A percentile compares a stretch with the other conserved stretches of the same genome.
These are phyloP conservation scores for Onychostruthus taczanowskii DNA, from an alignment of 2,113 vertebrate species.

Conservation along the genomic window DNA sequence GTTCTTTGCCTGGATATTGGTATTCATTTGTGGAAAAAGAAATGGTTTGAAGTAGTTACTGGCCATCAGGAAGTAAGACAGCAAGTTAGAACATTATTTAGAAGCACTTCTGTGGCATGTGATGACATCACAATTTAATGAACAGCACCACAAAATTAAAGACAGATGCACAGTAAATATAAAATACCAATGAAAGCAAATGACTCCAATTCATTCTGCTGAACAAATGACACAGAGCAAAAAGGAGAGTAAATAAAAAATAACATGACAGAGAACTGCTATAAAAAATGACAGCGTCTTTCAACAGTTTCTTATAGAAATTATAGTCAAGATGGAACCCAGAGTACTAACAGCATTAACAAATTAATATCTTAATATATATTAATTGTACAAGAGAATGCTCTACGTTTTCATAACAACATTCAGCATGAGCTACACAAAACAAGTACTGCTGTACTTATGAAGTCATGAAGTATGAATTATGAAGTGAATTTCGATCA, in stretches of 20 bases:
- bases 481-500: background rate
- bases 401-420: background rate
- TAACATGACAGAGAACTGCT: background rate
- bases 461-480: background rate
- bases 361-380: background rate
- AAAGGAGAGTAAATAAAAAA: background rate
- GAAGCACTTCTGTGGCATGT: background rate
- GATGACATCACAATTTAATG: background rate
- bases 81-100: background rate
- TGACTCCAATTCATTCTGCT: background rate
- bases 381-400: background rate
- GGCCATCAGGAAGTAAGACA: background rate
- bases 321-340: background rate
- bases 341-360: background rate
- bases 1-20: background rate
- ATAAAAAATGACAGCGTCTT: background rate
- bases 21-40: background rate
- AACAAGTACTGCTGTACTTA: background rate
- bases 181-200: background rate
- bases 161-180: background rate
- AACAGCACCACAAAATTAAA: background rate
- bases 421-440: background rate
- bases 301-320: background rate
- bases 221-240: background rate
- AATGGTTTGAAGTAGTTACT: background rate